phyloP scores from a whole-genome alignment of 2,888 invertebrate species.

The Drosophila histrio region DNA sequence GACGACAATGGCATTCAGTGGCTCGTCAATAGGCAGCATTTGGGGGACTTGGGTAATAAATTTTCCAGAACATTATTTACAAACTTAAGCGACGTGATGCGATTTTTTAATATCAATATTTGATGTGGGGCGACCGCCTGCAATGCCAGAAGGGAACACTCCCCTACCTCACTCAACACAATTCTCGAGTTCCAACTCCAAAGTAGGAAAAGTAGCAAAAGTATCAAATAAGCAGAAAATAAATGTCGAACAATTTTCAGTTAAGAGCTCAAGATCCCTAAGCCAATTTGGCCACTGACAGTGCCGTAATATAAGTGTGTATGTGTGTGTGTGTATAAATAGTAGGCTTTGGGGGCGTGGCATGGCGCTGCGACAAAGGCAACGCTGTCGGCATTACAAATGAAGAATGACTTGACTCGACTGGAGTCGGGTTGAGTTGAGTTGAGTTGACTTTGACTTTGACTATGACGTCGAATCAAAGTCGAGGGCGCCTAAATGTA shows the following conservation, averaged over 20 bases:
- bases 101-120: conserved; percentile 80
- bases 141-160: neutral
- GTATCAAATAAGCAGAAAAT: conserved; percentile 76
- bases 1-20: conserved; percentile 21
- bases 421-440: conserved; percentile 14
- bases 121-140: conserved; percentile 36
- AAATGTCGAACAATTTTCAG: conserved; percentile 72
- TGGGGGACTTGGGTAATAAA: conserved; percentile 59
- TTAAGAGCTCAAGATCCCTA: conserved; percentile 59
- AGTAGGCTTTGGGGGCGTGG: conserved; percentile 37
- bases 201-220: conserved; percentile 39
- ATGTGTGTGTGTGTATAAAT: conserved; percentile 11
- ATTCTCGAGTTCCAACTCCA: neutral
- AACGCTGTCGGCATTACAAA: conserved; percentile 68
- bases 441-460: conserved; percentile 55
- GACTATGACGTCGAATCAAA: conserved; percentile 39
- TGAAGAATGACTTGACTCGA: conserved; percentile 63
- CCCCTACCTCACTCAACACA: too few species aligned
- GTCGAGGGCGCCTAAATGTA: conserved; percentile 54
- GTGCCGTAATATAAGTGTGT: conserved; percentile 6
- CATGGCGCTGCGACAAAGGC: conserved; percentile 38
- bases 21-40: conserved; percentile 26
- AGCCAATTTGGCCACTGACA: conserved; percentile 58
- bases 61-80: conserved; percentile 80
- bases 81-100: conserved; percentile 79